phyloP scores from a whole-genome alignment of 2,113 vertebrate genomes.

The Nannobrachium achirus region DNA sequence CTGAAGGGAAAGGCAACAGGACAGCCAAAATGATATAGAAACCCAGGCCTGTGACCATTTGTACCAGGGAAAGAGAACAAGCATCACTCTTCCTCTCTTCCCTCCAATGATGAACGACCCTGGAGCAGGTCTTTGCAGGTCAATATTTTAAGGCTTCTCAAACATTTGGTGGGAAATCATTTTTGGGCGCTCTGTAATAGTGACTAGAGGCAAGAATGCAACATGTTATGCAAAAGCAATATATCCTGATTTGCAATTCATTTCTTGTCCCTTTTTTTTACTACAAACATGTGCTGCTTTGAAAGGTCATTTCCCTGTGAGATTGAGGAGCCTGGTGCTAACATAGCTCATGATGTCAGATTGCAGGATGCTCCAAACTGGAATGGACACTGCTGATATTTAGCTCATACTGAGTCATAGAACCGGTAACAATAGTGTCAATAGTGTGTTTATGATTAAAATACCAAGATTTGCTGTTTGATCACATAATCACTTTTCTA shows the following conservation, averaged over 20 bases:
- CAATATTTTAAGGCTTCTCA: no score
- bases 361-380: conserved; percentile 32
- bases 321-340: conserved; percentile 28
- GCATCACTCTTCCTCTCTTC: no score
- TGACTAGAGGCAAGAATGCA: conserved; percentile 31
- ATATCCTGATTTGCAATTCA: conserved; percentile 20
- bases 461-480: conserved; percentile 3
- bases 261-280: conserved; percentile 27
- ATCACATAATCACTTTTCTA: background rate
- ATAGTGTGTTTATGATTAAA: no score
- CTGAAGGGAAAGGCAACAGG: background rate
- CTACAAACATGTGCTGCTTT: conserved; percentile 14
- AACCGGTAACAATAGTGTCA: no score
- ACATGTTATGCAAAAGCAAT: conserved; percentile 7
- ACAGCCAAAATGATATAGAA: background rate
- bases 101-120: no score
- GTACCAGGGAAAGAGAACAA: background rate
- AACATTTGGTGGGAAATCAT: background rate
- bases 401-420: conserved; percentile 33
- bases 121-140: no score
- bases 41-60: background rate
- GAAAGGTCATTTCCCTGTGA: conserved; percentile 55
- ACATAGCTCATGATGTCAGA: conserved; percentile 36
- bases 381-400: conserved; percentile 36
- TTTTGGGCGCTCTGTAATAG: background rate